Evolutionary conservation across 2,113 vertebrate species (phyloP).

Genomic region (Cyanoramphus novaezelandiae): DNA sequence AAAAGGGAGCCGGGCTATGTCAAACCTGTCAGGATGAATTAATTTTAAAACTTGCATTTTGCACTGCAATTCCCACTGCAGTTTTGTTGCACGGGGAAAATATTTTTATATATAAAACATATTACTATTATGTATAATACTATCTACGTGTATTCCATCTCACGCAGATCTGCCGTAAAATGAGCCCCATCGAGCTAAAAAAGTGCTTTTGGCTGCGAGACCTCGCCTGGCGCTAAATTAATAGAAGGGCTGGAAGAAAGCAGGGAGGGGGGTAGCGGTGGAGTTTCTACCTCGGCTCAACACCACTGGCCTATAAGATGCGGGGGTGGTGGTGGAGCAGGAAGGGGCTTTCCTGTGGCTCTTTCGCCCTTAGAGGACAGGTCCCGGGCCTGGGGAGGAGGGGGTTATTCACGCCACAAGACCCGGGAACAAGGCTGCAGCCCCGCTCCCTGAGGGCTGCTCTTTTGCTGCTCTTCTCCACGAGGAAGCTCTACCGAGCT

Average conservation of each 20-base stretch:
- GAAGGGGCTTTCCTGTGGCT: not conserved
- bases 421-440: not conserved
- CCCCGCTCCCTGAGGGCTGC: not conserved
- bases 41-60: conserved; percentile 53
- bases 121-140: not conserved
- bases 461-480: not conserved
- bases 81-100: not conserved
- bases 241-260: not conserved
- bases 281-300: not conserved
- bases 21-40: conserved; percentile 67
- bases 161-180: not conserved
- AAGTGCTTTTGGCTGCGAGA: not conserved
- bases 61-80: conserved; percentile 32
- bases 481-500: not conserved
- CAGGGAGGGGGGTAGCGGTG: not conserved
- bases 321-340: no score
- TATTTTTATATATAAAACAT: not conserved
- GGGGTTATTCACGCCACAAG: not conserved
- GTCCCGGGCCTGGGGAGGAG: not conserved
- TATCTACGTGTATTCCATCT: not conserved
- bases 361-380: not conserved
- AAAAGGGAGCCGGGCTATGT: not conserved
- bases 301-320: not conserved
- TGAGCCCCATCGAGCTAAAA: not conserved
- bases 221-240: not conserved